phyloP scores from a whole-genome alignment of 2,797 vertebrate species.

The Ficedula albicollis region DNA sequence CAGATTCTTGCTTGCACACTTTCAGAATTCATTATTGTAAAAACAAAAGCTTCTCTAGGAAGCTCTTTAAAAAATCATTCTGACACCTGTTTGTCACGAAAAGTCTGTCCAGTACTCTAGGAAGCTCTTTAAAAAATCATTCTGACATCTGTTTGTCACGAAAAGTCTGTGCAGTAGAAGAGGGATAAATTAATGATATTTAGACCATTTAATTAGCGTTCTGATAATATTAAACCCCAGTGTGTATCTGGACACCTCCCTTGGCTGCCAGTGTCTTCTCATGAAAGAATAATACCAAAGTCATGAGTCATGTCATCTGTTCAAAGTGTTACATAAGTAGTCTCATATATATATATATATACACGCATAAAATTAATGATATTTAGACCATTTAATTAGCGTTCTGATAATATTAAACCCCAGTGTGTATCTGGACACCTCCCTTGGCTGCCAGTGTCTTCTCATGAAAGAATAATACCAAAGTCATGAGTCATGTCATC shows the following conservation, averaged over 20 bases:
- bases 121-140: background rate
- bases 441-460: background rate
- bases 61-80: background rate
- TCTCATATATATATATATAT: too few relatives aligned
- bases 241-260: background rate
- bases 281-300: background rate
- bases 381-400: background rate
- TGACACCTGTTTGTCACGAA: background rate
- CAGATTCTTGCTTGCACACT: background rate
- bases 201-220: background rate
- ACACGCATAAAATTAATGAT: too few relatives aligned
- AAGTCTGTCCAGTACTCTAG: background rate
- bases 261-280: background rate
- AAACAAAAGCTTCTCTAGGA: background rate
- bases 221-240: background rate
- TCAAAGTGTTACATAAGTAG: background rate
- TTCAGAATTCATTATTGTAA: background rate
- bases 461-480: background rate
- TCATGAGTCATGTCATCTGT: background rate
- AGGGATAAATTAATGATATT: background rate
- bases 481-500: background rate
- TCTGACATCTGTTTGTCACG: background rate
- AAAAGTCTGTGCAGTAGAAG: background rate
- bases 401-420: background rate
- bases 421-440: background rate